Base-by-base conservation (phyloP, 64 coral and sea anemone genomes). In the Montipora cactus region DNA sequence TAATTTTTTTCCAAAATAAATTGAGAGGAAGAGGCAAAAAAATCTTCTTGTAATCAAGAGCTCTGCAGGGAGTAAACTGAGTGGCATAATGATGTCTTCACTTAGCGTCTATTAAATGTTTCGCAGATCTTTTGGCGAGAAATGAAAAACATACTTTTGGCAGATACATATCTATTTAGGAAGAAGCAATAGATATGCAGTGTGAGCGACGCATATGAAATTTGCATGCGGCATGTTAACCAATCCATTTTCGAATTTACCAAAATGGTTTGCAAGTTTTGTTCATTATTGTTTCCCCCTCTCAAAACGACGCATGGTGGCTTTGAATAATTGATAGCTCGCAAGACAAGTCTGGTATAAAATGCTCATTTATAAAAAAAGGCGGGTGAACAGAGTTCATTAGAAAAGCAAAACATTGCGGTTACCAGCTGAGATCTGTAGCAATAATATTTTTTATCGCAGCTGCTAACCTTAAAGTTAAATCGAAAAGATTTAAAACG, bases 311-410 rank as follows among this genome's bases (percentile, higher is more conserved):
- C 66, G 82, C 66, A 86, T 20, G 47, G 67, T 22, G 46, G 12
- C 3, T 44, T 19, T 86, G 67, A 86, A 86, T 86, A 86, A 86
- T 86, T 86, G 71, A 86, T 86, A 71, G 71, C 44, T 21, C 62
- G 47, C 62, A 46, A 59, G 66, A 86, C 61, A 50, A 9, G 66
- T 69, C 82, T 64, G 7, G 82, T 47, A 86, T 86, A 86, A 86
- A 86, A 86, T 86, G 82, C 82, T 86, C 82, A 71, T 86, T 86
- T 86, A 86, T 72, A 44, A 86, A 86, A 86, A 86, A 11, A 11
- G 62, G 66, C 46, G 66, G 44, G 66, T 5, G 66, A 70, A 47
- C 6, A 18, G 19, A 44, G 64, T 86, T 86, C 82, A 86, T 86
- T 86, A 86, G 66, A 59, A 86, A 72, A 72, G 44, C 66, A 86